phyloP scores from a whole-genome alignment of 2,888 invertebrate genomes.

The Euclidia mi region DNA sequence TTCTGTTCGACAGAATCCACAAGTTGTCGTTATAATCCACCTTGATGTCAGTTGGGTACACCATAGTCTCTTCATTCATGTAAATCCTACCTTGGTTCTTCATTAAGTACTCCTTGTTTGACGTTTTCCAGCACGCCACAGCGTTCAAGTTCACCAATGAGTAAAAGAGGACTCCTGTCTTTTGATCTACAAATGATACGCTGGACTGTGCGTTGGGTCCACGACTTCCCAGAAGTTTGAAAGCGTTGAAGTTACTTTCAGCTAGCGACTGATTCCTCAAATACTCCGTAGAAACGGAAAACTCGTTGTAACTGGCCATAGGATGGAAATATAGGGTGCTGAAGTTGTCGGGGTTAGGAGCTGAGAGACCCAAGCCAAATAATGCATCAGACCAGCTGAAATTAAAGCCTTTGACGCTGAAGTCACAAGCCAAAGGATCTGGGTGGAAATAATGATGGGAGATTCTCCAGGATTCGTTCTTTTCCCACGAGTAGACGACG shows the following conservation, averaged over 20 bases:
- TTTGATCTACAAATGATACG: slow-evolving; percentile 92
- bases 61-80: slow-evolving; percentile 92
- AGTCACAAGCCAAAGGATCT: slow-evolving; percentile 93
- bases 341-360: slow-evolving; percentile 91
- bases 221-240: slow-evolving; percentile 92
- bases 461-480: slow-evolving; percentile 93
- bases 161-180: slow-evolving; percentile 93
- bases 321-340: slow-evolving; percentile 95
- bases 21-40: slow-evolving; percentile 92
- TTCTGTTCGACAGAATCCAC: slow-evolving; percentile 93
- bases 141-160: slow-evolving; percentile 93
- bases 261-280: slow-evolving; percentile 91
- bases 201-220: slow-evolving; percentile 94
- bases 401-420: slow-evolving; percentile 92
- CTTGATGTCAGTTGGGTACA: slow-evolving; percentile 94
- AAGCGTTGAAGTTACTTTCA: slow-evolving; percentile 90
- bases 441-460: slow-evolving; percentile 93
- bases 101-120: slow-evolving; percentile 91
- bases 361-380: slow-evolving; percentile 93
- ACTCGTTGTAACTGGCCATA: slow-evolving; percentile 94
- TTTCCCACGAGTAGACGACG: slow-evolving; percentile 94
- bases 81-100: slow-evolving; percentile 93
- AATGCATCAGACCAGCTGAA: slow-evolving; percentile 95
- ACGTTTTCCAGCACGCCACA: slow-evolving; percentile 94
- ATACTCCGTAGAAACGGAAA: slow-evolving; percentile 92